These are phyloP conservation scores for Tribolium castaneum DNA, from an alignment of 1,140 invertebrate genomes.

Conservation along the genomic window DNA sequence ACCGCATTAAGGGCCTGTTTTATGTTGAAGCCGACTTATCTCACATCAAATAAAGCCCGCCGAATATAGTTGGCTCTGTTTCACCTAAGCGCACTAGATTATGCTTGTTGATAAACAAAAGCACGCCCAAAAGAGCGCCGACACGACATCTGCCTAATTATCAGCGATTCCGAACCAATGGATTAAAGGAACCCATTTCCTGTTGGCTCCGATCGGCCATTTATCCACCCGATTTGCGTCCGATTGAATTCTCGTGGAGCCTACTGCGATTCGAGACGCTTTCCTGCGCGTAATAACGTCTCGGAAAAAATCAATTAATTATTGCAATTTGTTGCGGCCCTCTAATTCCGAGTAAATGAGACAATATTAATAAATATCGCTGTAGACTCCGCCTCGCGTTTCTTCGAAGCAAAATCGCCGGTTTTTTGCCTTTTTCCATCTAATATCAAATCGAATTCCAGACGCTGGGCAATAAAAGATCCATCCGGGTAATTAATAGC, in stretches of 20 bases:
- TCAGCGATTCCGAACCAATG: background rate
- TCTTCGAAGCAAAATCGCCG: background rate
- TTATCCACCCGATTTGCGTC: background rate
- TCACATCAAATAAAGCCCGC: constrained; percentile 8
- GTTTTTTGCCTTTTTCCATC: background rate
- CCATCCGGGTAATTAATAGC: constrained; percentile 18
- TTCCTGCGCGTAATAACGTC: background rate
- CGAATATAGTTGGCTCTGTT: constrained; percentile 20
- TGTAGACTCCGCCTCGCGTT: background rate
- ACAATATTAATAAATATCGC: constrained; percentile 17
- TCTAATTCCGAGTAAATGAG: constrained; percentile 1
- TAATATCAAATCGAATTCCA: background rate
- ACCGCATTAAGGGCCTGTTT: constrained; percentile 54
- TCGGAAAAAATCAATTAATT: background rate
- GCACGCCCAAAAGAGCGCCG: constrained; percentile 29
- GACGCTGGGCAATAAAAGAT: constrained; percentile 17
- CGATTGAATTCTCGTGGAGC: background rate
- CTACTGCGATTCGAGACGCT: background rate
- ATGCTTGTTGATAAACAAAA: constrained; percentile 35
- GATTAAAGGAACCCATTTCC: background rate
- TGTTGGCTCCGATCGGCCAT: background rate
- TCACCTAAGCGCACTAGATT: constrained; percentile 33
- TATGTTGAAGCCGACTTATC: constrained; percentile 50
- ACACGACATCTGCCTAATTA: constrained; percentile 38
- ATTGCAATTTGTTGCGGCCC: background rate